Percentiles rank a stretch among this genome's conserved stretches.
phyloP scores from a whole-genome alignment of 2,797 vertebrate species.

The Spea hammondii region DNA sequence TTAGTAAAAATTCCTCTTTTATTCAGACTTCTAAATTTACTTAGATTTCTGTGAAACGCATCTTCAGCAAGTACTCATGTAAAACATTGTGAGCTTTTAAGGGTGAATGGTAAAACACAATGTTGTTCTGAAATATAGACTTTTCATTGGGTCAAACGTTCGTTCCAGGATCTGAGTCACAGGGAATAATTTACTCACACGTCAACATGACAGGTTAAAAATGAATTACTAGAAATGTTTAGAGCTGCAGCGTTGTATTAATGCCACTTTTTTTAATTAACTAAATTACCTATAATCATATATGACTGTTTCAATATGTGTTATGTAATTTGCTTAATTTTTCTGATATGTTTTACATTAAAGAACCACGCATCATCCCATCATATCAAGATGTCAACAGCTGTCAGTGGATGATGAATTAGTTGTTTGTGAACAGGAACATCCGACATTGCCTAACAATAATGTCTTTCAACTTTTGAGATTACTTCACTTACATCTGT shows the following conservation, averaged over 20 bases:
- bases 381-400: constrained; percentile 11
- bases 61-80: constrained; percentile 18
- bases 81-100: constrained; percentile 26
- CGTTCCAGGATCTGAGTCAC: constrained; percentile 1
- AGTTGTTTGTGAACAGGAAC: neutral
- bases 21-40: constrained; percentile 34
- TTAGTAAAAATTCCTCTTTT: constrained; percentile 2
- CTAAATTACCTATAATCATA: neutral
- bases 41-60: constrained; percentile 22
- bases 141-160: constrained; percentile 11
- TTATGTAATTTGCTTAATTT: constrained; percentile 2
- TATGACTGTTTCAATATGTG: constrained; percentile 14
- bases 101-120: constrained; percentile 30
- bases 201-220: neutral
- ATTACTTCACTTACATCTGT: neutral
- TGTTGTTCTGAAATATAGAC: constrained; percentile 9
- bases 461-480: neutral
- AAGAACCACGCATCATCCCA: neutral
- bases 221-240: neutral
- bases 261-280: neutral
- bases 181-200: constrained; percentile 15
- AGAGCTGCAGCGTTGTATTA: neutral
- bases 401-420: constrained; percentile 24
- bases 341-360: constrained; percentile 8
- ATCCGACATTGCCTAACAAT: neutral